These are phyloP conservation scores for Ariopsis seemanni DNA, from an alignment of 2,113 vertebrate genomes.

Conservation along the genomic window DNA sequence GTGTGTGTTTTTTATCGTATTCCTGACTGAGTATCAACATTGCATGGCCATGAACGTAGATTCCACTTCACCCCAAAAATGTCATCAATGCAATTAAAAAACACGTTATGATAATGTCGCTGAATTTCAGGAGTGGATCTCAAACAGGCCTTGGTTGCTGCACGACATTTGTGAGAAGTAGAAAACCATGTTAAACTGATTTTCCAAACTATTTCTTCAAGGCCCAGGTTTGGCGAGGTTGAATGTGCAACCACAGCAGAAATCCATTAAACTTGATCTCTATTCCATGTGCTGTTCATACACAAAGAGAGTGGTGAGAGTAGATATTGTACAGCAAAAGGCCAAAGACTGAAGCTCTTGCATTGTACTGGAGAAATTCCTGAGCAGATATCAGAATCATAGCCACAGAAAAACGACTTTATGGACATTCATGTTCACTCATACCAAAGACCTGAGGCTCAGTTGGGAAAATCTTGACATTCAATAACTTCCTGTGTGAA, in stretches of 20 bases:
- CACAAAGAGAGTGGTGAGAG: constrained; percentile 8
- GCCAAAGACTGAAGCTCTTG: constrained; percentile 1
- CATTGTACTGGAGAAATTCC: constrained; percentile 39
- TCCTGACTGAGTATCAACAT: background rate
- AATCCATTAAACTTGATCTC: background rate
- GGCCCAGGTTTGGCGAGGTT: background rate
- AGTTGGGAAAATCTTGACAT: background rate
- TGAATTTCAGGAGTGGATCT: background rate
- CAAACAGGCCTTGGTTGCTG: background rate
- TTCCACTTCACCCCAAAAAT: background rate
- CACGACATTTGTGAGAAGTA: background rate
- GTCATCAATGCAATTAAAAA: background rate
- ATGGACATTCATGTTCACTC: background rate
- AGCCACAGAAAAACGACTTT: background rate
- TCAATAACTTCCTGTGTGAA: background rate
- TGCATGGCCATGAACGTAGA: background rate
- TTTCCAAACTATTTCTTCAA: constrained; percentile 2
- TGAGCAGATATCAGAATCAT: constrained; percentile 2
- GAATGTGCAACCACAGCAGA: background rate
- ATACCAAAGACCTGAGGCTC: background rate
- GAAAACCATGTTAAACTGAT: background rate
- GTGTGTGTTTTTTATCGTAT: background rate
- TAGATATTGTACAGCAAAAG: constrained; percentile 18
- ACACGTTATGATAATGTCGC: background rate
- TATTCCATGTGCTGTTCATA: background rate